Base-by-base conservation (phyloP, 2,888 invertebrate species). In the Dasypolia templi region DNA sequence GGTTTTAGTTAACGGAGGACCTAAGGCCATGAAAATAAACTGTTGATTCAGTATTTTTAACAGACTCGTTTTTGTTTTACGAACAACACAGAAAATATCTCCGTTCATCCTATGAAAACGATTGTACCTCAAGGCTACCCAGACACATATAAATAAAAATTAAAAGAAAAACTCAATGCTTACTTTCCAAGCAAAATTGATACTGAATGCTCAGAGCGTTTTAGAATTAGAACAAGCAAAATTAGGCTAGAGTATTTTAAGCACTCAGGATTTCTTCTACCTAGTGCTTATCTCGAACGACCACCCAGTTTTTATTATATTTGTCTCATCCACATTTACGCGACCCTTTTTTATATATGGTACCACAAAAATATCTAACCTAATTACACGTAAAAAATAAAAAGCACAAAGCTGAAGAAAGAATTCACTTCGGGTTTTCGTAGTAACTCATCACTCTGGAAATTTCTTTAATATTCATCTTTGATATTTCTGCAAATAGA, bases 251-350 rank as follows among this genome's bases (percentile, higher is more conserved):
- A 77, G 63, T 56, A 72, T 84, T 77, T 72, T 71, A 75, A 75
- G 67, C 77, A 77, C 77, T 82, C 79, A 63, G 35, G n/a, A 29
- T 71, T 53, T 70, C 46, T 69, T 26, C 39, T 78, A 79, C 68
- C 74, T 62, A 26, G 62, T 65, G 79, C 83, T 68, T 46, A 44
- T 26, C 64, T 68, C 29, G 22, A 58, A 44, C 69, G 61, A 53
- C 76, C 69, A 67, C 51, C 66, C 69, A 51, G 46, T 80, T 72
- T 78, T 80, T 76, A 83, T 83, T 75, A 0, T 64, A 80, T 72
- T 79, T 80, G 55, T 67, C 73, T 79, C 53, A 83, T 81, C 56
- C 79, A 83, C 83, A 82, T 82, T 80, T 80, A 72, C 51, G 59
- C 42, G 67, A 53, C 56, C 56, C 62, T 26, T 32, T n/a, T 78